Evolutionary conservation across 2,797 vertebrate species (phyloP).

Genomic region (Gymnoscopelus braueri): DNA sequence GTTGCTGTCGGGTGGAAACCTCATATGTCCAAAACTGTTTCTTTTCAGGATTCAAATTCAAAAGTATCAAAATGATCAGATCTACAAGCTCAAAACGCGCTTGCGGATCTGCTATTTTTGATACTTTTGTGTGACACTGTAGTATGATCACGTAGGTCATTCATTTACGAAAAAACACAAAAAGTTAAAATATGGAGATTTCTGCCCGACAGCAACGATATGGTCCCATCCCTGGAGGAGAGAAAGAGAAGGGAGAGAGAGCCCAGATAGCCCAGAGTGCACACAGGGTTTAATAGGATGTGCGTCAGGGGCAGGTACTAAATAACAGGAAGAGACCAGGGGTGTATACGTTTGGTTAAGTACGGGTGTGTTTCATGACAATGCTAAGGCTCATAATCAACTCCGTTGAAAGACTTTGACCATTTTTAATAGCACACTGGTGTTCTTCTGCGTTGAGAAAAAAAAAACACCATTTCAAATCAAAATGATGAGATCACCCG

Average conservation of each 20-base stretch:
- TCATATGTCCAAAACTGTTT: too few relatives aligned
- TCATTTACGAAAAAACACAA: too few relatives aligned
- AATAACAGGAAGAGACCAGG: constrained; percentile 85
- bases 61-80: too few relatives aligned
- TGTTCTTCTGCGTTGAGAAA: background rate
- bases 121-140: too few relatives aligned
- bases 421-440: constrained; percentile 6
- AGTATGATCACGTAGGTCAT: too few relatives aligned
- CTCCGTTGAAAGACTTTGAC: constrained; percentile 26
- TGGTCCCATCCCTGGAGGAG: background rate
- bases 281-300: constrained; percentile 80
- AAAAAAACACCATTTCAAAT: background rate
- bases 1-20: too few relatives aligned
- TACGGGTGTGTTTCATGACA: constrained; percentile 77
- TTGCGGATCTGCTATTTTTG: too few relatives aligned
- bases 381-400: constrained; percentile 48
- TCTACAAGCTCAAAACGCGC: too few relatives aligned
- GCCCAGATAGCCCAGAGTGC: constrained; percentile 61
- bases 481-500: background rate
- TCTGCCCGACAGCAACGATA: too few relatives aligned
- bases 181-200: too few relatives aligned
- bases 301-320: constrained; percentile 84
- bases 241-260: constrained; percentile 8
- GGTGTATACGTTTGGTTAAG: constrained; percentile 80
- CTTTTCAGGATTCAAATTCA: too few relatives aligned